Base-by-base conservation (phyloP, 2,888 invertebrate genomes). In the Oscheius sp. region DNA sequence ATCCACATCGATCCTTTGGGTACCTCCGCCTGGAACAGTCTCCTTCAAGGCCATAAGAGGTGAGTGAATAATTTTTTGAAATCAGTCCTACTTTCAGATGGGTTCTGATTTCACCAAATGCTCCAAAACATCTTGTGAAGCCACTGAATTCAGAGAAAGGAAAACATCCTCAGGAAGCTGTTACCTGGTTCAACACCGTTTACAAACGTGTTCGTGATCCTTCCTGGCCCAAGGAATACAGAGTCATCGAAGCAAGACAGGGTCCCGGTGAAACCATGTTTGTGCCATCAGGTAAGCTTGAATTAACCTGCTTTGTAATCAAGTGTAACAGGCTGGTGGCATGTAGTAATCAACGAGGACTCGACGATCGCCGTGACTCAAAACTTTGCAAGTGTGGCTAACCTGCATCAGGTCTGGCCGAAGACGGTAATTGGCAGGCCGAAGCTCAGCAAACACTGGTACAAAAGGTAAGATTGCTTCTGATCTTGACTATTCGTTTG, bases 1-100 rank as follows among this genome's bases (percentile, higher is more conserved):
- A 98, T 99, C 86, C 99, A 99, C 89, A 98, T 99, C 88, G 99
- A 99, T 91, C 99, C 99, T 1, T 91, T 99, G 70, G 98, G 98
- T 50, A 98, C 97, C 4, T 96, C 96, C 51, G 99, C 99, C 32
- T 99, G 99, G 99, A 99, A 99, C 91, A 94, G 97, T 55, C 91
- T 99, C 55, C 93, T 99, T 57, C 92, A 93, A 85, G 98, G 98
- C 48, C 96, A 98, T 89, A 99, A 96, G 91, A 89, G 92, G 92
- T 92, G 82, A 79, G 70, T 51, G 1, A 57, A 1, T 33, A 50
- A 48, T 35, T 4, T 11, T 47, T 42, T 21, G 4, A 29, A 37
- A 51, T 10, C 2, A 37, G 32, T n/a, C 42, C 1, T 1, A 4
- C 58, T 66, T 77, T 84, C 87, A 92, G 98, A 88, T 99, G 99